Evolutionary conservation across 2,888 invertebrate species (phyloP).

Genomic region (Imbricaverruca yamaguchii): DNA sequence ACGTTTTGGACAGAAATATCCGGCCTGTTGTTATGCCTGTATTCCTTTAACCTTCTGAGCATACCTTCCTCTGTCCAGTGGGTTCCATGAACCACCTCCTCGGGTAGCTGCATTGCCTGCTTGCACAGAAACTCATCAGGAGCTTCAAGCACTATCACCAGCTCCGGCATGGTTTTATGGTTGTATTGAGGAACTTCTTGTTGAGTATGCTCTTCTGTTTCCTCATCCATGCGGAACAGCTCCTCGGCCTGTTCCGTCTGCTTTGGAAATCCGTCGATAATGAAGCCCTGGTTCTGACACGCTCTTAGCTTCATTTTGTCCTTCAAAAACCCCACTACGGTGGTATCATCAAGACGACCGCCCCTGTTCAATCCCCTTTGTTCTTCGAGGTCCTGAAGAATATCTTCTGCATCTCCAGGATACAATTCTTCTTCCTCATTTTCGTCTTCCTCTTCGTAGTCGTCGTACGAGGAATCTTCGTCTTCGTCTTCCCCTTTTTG

Average conservation of each 20-base stretch:
- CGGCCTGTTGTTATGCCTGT: slow-evolving; percentile 39
- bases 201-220: slow-evolving; percentile 41
- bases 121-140: slow-evolving; percentile 55
- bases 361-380: neutral
- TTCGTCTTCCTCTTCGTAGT: slow-evolving; percentile 40
- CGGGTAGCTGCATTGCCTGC: slow-evolving; percentile 53
- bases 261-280: slow-evolving; percentile 66
- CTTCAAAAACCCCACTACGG: neutral
- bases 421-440: slow-evolving; percentile 34
- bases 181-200: slow-evolving; percentile 32
- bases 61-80: slow-evolving; percentile 53
- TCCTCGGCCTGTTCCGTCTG: slow-evolving; percentile 50
- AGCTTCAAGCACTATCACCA: slow-evolving; percentile 40
- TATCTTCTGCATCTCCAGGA: slow-evolving; percentile 34
- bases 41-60: slow-evolving; percentile 48
- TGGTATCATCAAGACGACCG: neutral
- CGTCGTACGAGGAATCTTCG: slow-evolving; percentile 33
- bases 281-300: slow-evolving; percentile 64
- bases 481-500: slow-evolving; percentile 28
- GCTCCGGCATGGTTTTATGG: slow-evolving; percentile 45
- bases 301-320: slow-evolving; percentile 43
- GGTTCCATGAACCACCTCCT: slow-evolving; percentile 46
- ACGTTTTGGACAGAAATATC: slow-evolving; percentile 60
- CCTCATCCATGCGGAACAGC: slow-evolving; percentile 46
- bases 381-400: neutral